Evolutionary conservation across 2,113 vertebrate species (phyloP), one percentile per base, ranked within the genome.

Genomic region (Lucifuga dentata): DNA sequence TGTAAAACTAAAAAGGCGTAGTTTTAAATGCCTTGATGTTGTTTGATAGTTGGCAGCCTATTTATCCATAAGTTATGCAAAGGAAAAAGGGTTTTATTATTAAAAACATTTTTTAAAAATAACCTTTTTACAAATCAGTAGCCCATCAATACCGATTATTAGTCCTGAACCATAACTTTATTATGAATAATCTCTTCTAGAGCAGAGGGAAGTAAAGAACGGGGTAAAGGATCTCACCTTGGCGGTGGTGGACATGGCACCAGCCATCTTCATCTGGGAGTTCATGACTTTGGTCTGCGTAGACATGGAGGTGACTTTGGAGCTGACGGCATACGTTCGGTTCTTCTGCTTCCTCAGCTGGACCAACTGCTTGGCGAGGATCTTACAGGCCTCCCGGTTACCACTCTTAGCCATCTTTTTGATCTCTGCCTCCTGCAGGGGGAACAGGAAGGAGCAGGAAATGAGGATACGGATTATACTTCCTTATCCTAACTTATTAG

Each of bases 201-300:
- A n/a, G n/a, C n/a, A n/a, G n/a, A n/a, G n/a, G n/a, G n/a, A n/a
- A n/a, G n/a, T n/a, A n/a, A n/a, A n/a, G n/a, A n/a, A 26, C 29
- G 35, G 35, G 10, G 3, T 48, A 0, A 2, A 8, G 39, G 24
- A 21, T 45, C 58, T 81, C 67, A 98, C 96, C 92, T 98, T 98
- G 56, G 98, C 95, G 40, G 97, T 96, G 40, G 95, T 92, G 80
- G 97, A 95, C 96, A 99, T 98, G 49, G 98, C 98, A 62, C 96
- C 94, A 0, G 98, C 98, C 98, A 99, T 99, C 91, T 99, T 99
- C 96, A 98, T 97, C 85, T 99, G 98, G n/a, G 98, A 99, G 87
- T 96, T 98, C 98, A 99, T 98, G 79, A 99, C 90, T 80, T 98
- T 98, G 0, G 97, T 96, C 79, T 99, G 96, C 8, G 96, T 96